These are phyloP conservation scores for Chroicocephalus ridibundus DNA, from an alignment of 2,113 vertebrate genomes.

Conservation along the genomic window DNA sequence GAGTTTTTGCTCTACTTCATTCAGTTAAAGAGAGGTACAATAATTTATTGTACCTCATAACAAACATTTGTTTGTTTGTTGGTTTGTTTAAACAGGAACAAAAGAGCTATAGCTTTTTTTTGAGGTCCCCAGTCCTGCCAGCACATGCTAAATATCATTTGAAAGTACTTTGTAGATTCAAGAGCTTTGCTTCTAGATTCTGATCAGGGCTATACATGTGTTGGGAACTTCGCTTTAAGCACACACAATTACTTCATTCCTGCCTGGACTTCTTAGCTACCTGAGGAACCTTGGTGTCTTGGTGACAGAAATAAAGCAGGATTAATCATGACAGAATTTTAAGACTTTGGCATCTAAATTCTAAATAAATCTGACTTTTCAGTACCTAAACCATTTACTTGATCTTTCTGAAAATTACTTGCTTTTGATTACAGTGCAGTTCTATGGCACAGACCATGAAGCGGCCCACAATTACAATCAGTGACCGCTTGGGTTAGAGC, in stretches of 20 bases:
- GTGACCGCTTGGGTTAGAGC: background rate
- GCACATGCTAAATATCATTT: background rate
- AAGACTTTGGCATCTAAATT: background rate
- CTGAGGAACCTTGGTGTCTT: background rate
- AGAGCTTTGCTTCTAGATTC: background rate
- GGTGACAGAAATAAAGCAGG: background rate
- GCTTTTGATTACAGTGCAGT: background rate
- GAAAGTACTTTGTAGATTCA: background rate
- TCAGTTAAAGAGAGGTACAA: background rate
- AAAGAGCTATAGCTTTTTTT: background rate
- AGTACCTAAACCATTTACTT: background rate
- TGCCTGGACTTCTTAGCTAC: background rate
- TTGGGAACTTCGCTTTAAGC: background rate
- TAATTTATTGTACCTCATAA: background rate
- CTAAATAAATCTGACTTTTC: background rate
- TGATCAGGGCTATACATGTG: background rate
- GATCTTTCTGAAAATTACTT: background rate
- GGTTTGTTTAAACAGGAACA: background rate
- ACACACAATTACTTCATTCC: background rate
- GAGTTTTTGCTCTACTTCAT: background rate
- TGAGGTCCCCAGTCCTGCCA: background rate
- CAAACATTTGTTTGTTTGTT: background rate
- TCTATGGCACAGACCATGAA: background rate
- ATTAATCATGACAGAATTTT: background rate
- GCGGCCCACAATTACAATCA: background rate